Conservation (phyloP, 2,797 vertebrate genomes). For the Thamnophis elegans region DNA sequence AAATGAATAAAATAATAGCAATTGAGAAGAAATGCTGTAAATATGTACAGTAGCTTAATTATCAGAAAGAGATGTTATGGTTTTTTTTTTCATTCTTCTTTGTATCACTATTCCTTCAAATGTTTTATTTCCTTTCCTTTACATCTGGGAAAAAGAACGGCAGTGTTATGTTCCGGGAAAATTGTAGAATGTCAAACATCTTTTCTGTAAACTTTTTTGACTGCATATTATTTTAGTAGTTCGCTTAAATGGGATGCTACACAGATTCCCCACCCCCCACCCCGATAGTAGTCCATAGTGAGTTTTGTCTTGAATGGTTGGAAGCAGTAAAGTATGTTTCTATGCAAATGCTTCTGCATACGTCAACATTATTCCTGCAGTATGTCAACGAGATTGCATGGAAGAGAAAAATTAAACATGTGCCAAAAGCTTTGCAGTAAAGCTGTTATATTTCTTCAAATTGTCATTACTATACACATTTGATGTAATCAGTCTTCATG, state of each 20-base stretch:
- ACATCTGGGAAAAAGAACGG: background rate
- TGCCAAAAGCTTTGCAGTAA: background rate
- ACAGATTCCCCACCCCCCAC: conserved; percentile 54
- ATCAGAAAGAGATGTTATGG: background rate
- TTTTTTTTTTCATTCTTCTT: background rate
- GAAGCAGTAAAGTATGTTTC: background rate
- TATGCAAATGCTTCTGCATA: background rate
- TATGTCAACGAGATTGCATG: background rate
- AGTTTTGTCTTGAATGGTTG: conserved; percentile 44
- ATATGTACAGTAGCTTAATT: background rate
- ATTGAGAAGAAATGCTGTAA: background rate
- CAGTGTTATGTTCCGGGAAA: conserved; percentile 11
- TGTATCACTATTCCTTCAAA: background rate
- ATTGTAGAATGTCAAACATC: conserved; percentile 15
- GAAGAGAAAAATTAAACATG: background rate
- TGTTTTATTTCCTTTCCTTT: background rate
- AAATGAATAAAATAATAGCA: background rate
- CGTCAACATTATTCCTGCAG: background rate
- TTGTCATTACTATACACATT: conserved; percentile 56
- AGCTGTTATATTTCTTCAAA: conserved; percentile 46
- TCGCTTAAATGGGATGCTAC: conserved; percentile 43
- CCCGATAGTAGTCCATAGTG: background rate
- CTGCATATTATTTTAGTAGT: conserved; percentile 34
- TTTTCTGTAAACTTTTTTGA: conserved; percentile 13
- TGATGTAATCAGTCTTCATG: conserved; percentile 55